A percentile compares a stretch with the other conserved stretches of the same genome.
phyloP scores from a whole-genome alignment of 2,888 invertebrate species.

The Taphrorychus bicolor region DNA sequence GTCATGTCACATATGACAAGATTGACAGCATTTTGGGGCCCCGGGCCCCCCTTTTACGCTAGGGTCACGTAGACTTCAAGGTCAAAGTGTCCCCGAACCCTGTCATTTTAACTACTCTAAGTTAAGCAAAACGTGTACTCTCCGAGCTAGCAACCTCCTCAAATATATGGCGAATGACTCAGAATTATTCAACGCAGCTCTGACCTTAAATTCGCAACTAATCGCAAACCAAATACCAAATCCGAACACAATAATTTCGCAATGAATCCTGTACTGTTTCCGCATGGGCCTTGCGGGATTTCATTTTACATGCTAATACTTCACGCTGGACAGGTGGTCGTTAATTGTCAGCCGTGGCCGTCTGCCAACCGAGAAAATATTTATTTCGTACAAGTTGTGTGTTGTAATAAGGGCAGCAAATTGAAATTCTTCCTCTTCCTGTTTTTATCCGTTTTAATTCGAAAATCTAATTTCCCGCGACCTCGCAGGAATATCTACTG shows the following conservation, averaged over 20 bases:
- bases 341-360: conserved; percentile 23
- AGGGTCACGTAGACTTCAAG: no score
- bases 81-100: no score
- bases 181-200: neutral
- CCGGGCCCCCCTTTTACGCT: no score
- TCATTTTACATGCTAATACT: conserved; percentile 32
- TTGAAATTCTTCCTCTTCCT: conserved; percentile 3
- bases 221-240: conserved; percentile 8
- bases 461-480: neutral
- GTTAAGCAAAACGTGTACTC: no score
- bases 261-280: conserved; percentile 27
- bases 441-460: neutral
- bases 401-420: neutral
- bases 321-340: conserved; percentile 27
- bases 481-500: neutral
- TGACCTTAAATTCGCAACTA: neutral
- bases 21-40: no score
- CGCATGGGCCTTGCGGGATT: conserved; percentile 27
- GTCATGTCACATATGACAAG: no score
- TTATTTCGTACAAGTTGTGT: conserved; percentile 7
- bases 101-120: no score
- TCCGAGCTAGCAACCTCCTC: no score
- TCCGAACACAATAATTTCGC: conserved; percentile 15
- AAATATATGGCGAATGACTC: neutral
- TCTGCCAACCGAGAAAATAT: conserved; percentile 12